phyloP scores from a whole-genome alignment of 2,797 vertebrate species.

The Cyclura pinguis region DNA sequence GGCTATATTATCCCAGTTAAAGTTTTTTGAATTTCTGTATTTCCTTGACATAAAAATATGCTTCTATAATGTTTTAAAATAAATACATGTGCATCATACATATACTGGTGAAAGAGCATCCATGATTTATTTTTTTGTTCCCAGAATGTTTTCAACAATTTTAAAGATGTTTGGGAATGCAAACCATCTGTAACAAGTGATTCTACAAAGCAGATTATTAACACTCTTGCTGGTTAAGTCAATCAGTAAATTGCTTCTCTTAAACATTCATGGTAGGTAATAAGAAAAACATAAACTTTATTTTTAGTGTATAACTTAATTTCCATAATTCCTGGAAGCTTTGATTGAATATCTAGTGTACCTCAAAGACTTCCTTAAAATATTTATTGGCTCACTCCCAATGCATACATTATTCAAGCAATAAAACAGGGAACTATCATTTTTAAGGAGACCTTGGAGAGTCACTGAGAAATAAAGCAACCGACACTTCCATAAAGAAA shows the following conservation, averaged over 20 bases:
- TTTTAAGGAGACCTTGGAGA: constrained; percentile 34
- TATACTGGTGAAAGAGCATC: neutral
- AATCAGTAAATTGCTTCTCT: constrained; percentile 35
- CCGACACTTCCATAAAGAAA: constrained; percentile 22
- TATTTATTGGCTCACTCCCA: constrained; percentile 29
- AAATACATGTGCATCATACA: constrained; percentile 11
- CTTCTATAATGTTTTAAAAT: constrained; percentile 28
- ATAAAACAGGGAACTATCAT: neutral
- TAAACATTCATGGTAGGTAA: constrained; percentile 19
- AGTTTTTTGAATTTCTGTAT: neutral
- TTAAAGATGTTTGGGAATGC: constrained; percentile 25
- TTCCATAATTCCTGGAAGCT: constrained; percentile 51
- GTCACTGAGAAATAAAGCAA: neutral
- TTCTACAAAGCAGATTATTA: constrained; percentile 17
- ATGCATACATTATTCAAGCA: constrained; percentile 20
- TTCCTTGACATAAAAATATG: constrained; percentile 8
- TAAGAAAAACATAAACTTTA: constrained; percentile 12
- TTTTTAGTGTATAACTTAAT: constrained; percentile 12
- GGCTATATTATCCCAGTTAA: neutral
- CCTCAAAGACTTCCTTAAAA: constrained; percentile 8
- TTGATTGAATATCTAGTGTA: neutral
- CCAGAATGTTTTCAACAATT: constrained; percentile 12
- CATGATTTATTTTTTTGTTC: neutral
- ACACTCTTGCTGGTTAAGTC: constrained; percentile 33
- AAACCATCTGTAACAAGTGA: constrained; percentile 25